Evolutionary conservation across 2,113 vertebrate genomes (phyloP).

Genomic region (Ornithorhynchus anatinus): DNA sequence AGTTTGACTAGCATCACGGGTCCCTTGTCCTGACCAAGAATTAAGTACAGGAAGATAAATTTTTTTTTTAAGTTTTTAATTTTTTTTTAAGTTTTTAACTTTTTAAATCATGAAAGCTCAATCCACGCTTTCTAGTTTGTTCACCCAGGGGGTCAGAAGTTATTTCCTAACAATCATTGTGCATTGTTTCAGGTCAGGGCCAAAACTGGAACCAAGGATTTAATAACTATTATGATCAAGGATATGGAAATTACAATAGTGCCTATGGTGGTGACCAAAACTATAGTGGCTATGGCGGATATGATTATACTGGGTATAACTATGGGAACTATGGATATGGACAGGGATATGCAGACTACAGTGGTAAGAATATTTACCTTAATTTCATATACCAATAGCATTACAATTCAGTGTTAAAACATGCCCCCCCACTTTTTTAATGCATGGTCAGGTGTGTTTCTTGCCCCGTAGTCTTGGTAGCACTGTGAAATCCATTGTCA

Average conservation of each 20-base stretch:
- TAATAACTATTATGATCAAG: conserved; percentile 88
- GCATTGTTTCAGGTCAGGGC: conserved; percentile 78
- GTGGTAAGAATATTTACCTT: conserved; percentile 74
- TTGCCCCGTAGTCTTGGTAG: too few relatives aligned
- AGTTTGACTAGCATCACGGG: background rate
- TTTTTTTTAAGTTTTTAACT: too few relatives aligned
- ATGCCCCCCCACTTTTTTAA: too few relatives aligned
- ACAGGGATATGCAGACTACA: conserved; percentile 88
- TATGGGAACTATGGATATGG: conserved; percentile 87
- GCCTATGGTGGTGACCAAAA: conserved; percentile 83
- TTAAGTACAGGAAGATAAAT: conserved; percentile 1
- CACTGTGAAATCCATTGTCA: too few relatives aligned
- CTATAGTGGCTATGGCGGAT: conserved; percentile 87
- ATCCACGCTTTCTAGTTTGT: background rate
- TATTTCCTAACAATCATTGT: conserved; percentile 47
- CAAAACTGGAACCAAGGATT: conserved; percentile 89
- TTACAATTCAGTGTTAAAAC: conserved; percentile 12
- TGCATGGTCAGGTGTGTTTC: too few relatives aligned
- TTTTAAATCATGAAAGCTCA: too few relatives aligned
- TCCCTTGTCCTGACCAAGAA: background rate
- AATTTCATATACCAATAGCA: background rate
- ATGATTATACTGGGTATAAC: conserved; percentile 90
- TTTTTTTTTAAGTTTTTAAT: too few relatives aligned
- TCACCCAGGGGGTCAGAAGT: conserved; percentile 1
- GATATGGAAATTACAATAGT: conserved; percentile 86